Conservation (phyloP, 2,888 invertebrate genomes). For the Encarsia formosa region DNA sequence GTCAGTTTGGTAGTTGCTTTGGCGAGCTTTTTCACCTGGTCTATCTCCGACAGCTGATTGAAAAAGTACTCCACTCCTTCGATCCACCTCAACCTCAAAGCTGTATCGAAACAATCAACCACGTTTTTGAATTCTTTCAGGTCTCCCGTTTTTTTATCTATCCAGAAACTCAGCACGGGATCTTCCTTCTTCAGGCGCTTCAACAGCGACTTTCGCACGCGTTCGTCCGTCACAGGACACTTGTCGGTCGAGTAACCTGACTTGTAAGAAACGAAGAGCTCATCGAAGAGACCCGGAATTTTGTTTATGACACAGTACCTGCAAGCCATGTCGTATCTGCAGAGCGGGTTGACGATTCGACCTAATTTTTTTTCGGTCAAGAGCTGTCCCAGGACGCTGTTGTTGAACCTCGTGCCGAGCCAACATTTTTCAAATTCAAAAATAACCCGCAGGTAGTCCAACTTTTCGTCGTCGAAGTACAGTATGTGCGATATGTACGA, state of each 20-base stretch:
- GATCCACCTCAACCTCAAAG: conserved; percentile 22
- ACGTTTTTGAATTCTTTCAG: conserved; percentile 15
- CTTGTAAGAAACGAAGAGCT: conserved; percentile 13
- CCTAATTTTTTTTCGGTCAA: conserved; percentile 26
- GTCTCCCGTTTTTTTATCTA: conserved; percentile 25
- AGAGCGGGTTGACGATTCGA: conserved; percentile 24
- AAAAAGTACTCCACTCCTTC: conserved; percentile 25
- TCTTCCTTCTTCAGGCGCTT: conserved; percentile 9
- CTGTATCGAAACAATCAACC: conserved; percentile 20
- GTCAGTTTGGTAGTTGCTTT: conserved; percentile 1
- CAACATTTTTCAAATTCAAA: conserved; percentile 25
- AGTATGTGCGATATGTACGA: conserved; percentile 17
- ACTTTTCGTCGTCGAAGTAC: conserved; percentile 22
- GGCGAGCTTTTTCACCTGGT: conserved; percentile 5
- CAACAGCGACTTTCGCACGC: conserved; percentile 16
- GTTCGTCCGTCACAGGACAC: conserved; percentile 3
- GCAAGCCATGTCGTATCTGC: conserved; percentile 25
- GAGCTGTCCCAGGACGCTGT: conserved; percentile 18
- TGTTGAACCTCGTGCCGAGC: conserved; percentile 22
- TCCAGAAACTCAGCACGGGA: conserved; percentile 21
- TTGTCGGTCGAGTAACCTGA: conserved; percentile 6
- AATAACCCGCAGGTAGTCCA: conserved; percentile 19
- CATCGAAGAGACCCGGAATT: conserved; percentile 21
- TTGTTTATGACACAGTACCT: conserved; percentile 24
- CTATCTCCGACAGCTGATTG: conserved; percentile 13